Conservation (phyloP, 2,797 vertebrate genomes). For the Vultur gryphus region DNA sequence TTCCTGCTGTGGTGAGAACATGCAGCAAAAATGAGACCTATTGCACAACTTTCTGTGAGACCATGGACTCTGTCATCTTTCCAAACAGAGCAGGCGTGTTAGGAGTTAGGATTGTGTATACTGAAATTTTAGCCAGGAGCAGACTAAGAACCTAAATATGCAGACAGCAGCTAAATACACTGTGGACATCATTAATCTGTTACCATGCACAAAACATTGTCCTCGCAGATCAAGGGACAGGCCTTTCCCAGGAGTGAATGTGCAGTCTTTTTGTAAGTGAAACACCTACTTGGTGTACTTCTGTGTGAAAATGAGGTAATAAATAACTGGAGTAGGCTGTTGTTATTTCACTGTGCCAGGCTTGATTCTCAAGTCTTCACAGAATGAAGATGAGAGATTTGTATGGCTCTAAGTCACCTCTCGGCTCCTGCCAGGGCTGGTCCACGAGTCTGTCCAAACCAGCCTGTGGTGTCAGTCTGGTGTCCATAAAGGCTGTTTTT, state of each 20-base stretch:
- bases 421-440: not conserved
- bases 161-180: not conserved
- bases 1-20: slow-evolving; percentile 20
- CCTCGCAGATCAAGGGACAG: not conserved
- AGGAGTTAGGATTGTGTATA: not conserved
- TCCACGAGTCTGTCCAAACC: not conserved
- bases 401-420: not conserved
- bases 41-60: not conserved
- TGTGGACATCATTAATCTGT: not conserved
- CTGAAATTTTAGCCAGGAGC: not conserved
- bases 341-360: not conserved
- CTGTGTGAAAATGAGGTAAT: not conserved
- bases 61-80: not conserved
- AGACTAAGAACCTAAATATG: not conserved
- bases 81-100: not conserved
- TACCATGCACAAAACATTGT: not conserved
- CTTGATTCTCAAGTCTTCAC: not conserved
- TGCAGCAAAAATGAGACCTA: slow-evolving; percentile 2
- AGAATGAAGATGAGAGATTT: not conserved
- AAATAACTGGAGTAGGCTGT: not conserved
- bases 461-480: not conserved
- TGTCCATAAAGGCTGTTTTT: not conserved
- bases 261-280: not conserved
- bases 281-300: not conserved
- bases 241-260: not conserved